Conservation (phyloP, 1,140 invertebrate genomes). For the Thaumatotibia leucotreta region DNA sequence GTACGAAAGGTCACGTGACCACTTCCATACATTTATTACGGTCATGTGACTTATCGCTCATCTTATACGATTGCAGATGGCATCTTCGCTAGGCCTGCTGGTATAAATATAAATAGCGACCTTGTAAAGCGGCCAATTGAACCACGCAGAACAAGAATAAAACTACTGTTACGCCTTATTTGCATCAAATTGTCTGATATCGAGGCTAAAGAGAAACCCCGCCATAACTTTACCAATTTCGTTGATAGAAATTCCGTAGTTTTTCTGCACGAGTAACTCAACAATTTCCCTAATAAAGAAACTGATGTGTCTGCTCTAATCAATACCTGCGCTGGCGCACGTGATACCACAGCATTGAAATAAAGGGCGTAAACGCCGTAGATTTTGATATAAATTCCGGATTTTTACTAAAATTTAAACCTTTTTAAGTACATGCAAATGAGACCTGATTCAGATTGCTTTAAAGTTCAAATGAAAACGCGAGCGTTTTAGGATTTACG, state of each 20-base stretch:
- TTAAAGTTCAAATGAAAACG: background rate
- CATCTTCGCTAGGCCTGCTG: too few relatives aligned
- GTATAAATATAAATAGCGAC: too few relatives aligned
- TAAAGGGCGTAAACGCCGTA: background rate
- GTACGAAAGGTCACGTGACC: too few relatives aligned
- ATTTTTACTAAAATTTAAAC: background rate
- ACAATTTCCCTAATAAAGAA: background rate
- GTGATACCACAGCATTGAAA: background rate
- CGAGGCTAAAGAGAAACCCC: background rate
- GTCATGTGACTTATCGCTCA: too few relatives aligned
- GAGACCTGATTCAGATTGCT: background rate
- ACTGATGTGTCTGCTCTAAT: slow-evolving; percentile 9
- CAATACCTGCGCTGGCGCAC: background rate
- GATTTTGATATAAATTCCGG: background rate
- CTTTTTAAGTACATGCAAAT: background rate
- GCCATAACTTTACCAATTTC: background rate
- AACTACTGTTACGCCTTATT: background rate
- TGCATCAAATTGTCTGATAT: background rate
- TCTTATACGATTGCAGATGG: too few relatives aligned
- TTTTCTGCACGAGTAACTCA: background rate
- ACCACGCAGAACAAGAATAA: background rate
- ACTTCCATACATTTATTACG: too few relatives aligned
- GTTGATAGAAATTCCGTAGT: background rate
- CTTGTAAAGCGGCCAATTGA: background rate
- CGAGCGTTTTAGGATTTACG: background rate